phyloP scores from a whole-genome alignment of 2,888 invertebrate genomes.

The Xestia ashworthii region DNA sequence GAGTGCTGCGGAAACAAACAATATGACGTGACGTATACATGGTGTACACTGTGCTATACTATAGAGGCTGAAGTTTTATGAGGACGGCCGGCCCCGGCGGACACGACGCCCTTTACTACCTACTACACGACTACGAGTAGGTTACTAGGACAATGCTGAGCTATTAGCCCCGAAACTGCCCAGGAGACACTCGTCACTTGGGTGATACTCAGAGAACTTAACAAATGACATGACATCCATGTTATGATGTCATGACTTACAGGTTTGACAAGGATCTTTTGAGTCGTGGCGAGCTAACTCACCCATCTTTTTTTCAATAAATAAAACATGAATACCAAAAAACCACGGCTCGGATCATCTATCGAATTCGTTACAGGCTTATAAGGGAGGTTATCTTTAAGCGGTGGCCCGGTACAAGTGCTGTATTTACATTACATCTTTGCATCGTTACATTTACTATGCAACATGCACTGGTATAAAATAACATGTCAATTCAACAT shows the following conservation, averaged over 20 bases:
- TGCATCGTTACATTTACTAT: not conserved
- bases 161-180: conserved; percentile 7
- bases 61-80: conserved; percentile 25
- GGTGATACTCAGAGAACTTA: not conserved
- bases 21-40: conserved; percentile 25
- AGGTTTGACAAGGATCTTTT: not conserved
- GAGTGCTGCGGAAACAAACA: conserved; percentile 41
- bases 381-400: no score
- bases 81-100: conserved; percentile 33
- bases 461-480: conserved; percentile 4
- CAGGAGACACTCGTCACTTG: not conserved
- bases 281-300: not conserved
- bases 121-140: conserved; percentile 12
- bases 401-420: not conserved
- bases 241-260: not conserved
- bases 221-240: not conserved
- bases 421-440: not conserved
- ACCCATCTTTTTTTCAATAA: not conserved
- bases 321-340: not conserved
- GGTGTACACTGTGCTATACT: conserved; percentile 14
- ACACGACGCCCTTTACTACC: conserved; percentile 30
- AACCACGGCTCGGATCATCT: not conserved
- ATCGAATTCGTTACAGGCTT: not conserved
- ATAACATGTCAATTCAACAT: conserved; percentile 46
- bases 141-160: conserved; percentile 49